A percentile compares a stretch with the other conserved stretches of the same genome.
Evolutionary conservation across 2,797 vertebrate genomes (phyloP).

Genomic region (Poecilia picta): DNA sequence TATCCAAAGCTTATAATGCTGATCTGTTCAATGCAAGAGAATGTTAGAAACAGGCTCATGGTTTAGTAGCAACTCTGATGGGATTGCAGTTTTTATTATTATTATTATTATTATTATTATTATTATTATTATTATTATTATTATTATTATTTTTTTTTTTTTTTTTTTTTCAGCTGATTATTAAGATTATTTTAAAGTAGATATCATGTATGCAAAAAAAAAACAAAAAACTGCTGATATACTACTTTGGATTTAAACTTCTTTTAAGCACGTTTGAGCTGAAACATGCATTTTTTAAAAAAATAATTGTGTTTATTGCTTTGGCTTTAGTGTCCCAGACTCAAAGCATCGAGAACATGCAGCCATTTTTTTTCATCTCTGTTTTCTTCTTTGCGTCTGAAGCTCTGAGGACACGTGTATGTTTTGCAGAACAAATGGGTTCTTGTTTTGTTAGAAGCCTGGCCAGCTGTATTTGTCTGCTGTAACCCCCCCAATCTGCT

Average conservation of each 20-base stretch:
- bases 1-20: conserved; percentile 32
- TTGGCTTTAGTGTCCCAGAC: neutral
- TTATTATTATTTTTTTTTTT: too few species aligned
- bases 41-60: conserved; percentile 18
- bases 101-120: neutral
- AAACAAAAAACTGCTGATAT: neutral
- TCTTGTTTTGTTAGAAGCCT: conserved; percentile 49
- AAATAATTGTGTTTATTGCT: neutral
- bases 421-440: conserved; percentile 63
- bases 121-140: neutral
- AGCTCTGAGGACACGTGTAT: conserved; percentile 33
- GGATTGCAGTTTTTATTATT: conserved; percentile 4
- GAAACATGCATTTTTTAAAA: neutral
- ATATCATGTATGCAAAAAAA: neutral
- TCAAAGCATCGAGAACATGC: conserved; percentile 19
- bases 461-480: conserved; percentile 70
- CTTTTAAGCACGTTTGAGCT: neutral
- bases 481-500: conserved; percentile 57
- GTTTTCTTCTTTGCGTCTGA: conserved; percentile 34
- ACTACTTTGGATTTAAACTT: neutral
- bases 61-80: conserved; percentile 18
- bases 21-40: conserved; percentile 12
- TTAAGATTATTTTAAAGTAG: neutral
- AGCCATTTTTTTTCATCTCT: conserved; percentile 26
- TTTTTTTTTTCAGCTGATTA: neutral